Conservation (phyloP, 2,797 vertebrate genomes). For the Mareca strepera region DNA sequence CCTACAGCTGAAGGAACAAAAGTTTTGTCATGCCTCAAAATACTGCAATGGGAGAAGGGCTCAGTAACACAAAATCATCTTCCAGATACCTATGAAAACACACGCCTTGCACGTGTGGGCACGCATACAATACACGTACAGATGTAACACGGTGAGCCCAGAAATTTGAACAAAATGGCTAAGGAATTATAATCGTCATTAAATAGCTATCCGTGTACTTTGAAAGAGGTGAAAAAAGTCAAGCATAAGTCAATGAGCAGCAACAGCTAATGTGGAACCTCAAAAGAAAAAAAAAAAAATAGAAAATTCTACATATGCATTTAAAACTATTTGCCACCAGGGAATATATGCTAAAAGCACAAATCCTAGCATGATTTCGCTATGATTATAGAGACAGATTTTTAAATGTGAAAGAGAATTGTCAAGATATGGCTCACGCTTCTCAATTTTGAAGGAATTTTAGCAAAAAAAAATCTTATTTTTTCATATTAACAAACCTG, state of each 20-base stretch:
- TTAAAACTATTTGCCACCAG: background rate
- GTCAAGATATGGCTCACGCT: background rate
- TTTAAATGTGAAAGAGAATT: background rate
- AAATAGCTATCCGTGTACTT: background rate
- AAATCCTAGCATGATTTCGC: background rate
- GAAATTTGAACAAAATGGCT: background rate
- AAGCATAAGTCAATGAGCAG: background rate
- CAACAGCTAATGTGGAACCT: background rate
- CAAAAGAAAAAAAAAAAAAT: background rate
- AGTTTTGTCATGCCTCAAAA: background rate
- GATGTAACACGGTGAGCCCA: background rate
- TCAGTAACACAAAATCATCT: background rate
- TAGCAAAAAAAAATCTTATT: background rate
- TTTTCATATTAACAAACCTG: background rate
- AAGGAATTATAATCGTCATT: background rate
- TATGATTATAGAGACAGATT: background rate
- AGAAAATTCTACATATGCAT: background rate
- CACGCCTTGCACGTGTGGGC: accelerated
- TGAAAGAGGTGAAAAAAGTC: background rate
- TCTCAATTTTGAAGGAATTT: background rate
- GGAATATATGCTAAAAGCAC: background rate
- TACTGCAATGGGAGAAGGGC: background rate
- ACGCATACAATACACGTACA: accelerated
- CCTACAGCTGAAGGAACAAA: background rate
- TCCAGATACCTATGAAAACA: background rate